Conservation (phyloP, 2,113 vertebrate species). For the Perognathus longimembris region DNA sequence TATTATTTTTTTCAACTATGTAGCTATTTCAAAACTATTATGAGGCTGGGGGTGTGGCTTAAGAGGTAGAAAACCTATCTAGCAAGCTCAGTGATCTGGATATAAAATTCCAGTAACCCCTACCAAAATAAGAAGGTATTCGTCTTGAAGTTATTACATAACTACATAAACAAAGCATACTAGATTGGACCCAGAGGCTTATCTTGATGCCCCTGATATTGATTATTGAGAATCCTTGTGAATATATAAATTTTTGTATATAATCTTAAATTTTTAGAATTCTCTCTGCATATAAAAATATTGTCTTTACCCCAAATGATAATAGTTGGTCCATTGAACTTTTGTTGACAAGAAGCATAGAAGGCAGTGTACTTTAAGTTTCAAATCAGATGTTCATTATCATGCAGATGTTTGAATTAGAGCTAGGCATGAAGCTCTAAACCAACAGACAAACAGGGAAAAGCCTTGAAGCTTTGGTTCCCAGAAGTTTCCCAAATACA, state of each 20-base stretch:
- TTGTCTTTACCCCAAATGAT: background rate
- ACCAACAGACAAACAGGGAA: background rate
- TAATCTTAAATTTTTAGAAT: background rate
- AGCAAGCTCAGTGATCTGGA: background rate
- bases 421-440: background rate
- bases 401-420: background rate
- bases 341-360: background rate
- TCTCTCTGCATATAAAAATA: background rate
- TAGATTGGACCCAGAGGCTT: background rate
- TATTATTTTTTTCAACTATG: background rate
- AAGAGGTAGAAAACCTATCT: no score
- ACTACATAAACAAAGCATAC: background rate
- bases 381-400: background rate
- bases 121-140: no score
- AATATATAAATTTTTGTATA: background rate
- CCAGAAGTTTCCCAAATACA: conserved; percentile 4
- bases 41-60: background rate
- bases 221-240: background rate
- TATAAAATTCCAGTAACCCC: no score
- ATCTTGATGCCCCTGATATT: background rate
- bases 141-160: no score
- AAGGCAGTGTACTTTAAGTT: background rate
- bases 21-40: background rate
- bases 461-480: background rate
- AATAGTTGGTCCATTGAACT: background rate